phyloP scores from a whole-genome alignment of 1,140 invertebrate genomes.

The Drosophila quadrilineata region DNA sequence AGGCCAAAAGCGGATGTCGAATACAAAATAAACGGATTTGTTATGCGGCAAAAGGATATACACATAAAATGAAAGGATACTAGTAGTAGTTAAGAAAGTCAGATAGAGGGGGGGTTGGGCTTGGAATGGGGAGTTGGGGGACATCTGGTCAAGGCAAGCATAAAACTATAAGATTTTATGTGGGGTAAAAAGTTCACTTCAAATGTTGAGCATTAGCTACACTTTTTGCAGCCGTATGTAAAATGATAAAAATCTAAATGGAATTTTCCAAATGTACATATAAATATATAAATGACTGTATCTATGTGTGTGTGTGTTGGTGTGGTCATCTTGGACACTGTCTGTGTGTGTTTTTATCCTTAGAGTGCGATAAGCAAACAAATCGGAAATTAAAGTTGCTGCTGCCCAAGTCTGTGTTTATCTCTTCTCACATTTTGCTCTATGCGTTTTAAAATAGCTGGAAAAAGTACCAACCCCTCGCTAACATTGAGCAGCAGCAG shows the following conservation, averaged over 20 bases:
- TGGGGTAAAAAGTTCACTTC: slow-evolving; percentile 52
- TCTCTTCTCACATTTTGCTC: slow-evolving; percentile 17
- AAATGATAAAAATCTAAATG: slow-evolving; percentile 76
- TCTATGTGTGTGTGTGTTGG: slow-evolving; percentile 12
- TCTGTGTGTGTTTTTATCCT: slow-evolving; percentile 15
- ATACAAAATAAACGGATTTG: slow-evolving; percentile 79
- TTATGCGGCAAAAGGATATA: slow-evolving; percentile 61
- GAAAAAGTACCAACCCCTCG: slow-evolving; percentile 4
- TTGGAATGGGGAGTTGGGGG: too few species aligned
- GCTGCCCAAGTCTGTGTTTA: slow-evolving; percentile 34
- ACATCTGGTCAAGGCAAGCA: slow-evolving; percentile 5
- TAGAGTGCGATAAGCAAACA: slow-evolving; percentile 62
- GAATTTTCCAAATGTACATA: slow-evolving; percentile 52
- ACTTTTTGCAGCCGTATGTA: slow-evolving; percentile 54
- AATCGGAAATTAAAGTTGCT: slow-evolving; percentile 78
- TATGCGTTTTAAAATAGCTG: slow-evolving; percentile 58
- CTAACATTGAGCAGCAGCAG: too few species aligned
- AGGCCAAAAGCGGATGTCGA: slow-evolving; percentile 54
- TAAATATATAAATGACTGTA: background rate
- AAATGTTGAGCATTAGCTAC: slow-evolving; percentile 62
- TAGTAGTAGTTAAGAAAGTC: too few species aligned
- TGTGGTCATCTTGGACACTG: background rate
- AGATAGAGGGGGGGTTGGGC: too few species aligned
- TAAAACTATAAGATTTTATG: slow-evolving; percentile 74
- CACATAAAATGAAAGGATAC: slow-evolving; percentile 6